These are phyloP conservation scores for Nesoenas mayeri DNA, from an alignment of 2,113 vertebrate genomes.

Conservation along the genomic window DNA sequence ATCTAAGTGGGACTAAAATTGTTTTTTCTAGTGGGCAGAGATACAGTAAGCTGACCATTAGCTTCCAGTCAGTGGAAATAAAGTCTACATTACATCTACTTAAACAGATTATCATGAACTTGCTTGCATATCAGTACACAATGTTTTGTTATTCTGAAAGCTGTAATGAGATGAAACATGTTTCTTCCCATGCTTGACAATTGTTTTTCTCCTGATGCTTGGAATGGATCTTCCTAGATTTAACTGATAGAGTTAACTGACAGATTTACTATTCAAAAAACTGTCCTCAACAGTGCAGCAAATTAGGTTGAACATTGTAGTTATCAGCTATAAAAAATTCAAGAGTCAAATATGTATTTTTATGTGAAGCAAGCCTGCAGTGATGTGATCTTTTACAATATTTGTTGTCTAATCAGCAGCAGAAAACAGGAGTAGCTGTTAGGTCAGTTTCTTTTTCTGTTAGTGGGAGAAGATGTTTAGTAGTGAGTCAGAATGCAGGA, in stretches of 20 bases:
- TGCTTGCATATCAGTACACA: neutral
- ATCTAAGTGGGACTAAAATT: neutral
- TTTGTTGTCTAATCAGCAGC: neutral
- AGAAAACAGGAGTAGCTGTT: neutral
- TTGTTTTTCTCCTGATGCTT: conserved; percentile 2
- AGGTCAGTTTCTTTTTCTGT: neutral
- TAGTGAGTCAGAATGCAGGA: neutral
- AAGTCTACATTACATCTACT: neutral
- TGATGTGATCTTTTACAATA: neutral
- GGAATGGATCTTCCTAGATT: neutral
- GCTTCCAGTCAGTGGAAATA: conserved; percentile 23
- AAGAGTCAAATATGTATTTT: neutral
- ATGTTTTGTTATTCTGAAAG: neutral
- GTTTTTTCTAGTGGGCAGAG: neutral
- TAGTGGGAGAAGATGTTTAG: neutral
- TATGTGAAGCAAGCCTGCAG: neutral
- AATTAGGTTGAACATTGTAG: neutral
- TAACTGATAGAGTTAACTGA: neutral
- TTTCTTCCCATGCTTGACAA: neutral
- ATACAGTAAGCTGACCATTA: neutral
- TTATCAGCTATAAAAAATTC: neutral
- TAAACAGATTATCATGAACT: neutral
- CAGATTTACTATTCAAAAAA: neutral
- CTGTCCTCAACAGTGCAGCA: neutral
- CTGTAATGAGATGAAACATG: neutral